phyloP scores from a whole-genome alignment of 2,888 invertebrate species.

The Cecidostiba fungosa region DNA sequence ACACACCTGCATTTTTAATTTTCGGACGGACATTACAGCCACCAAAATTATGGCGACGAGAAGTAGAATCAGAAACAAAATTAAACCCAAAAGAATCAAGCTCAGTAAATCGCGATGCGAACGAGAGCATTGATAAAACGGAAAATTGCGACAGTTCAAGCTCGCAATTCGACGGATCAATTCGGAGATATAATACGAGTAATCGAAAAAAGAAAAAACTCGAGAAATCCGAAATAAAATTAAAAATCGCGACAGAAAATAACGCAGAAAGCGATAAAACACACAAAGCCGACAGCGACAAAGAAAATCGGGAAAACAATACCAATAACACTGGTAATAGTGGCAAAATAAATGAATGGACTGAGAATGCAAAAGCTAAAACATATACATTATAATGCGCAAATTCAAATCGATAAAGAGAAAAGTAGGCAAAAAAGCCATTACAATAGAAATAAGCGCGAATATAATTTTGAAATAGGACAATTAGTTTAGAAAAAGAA shows the following conservation, averaged over 20 bases:
- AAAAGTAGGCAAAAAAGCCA: background rate
- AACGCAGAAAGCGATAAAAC: background rate
- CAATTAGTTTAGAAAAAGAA: background rate
- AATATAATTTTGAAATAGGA: background rate
- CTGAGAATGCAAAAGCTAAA: constrained; percentile 3
- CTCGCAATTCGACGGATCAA: background rate
- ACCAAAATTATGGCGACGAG: background rate
- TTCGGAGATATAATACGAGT: background rate
- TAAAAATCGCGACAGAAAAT: background rate
- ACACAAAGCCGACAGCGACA: background rate
- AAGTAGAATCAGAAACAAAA: background rate
- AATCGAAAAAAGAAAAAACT: background rate
- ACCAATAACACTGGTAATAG: background rate
- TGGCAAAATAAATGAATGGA: constrained; percentile 27
- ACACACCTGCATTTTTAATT: constrained; percentile 51
- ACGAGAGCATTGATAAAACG: background rate
- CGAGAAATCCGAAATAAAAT: background rate
- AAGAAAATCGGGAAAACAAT: background rate
- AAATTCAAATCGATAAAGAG: background rate
- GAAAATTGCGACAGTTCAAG: too few relatives aligned
- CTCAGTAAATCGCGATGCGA: background rate
- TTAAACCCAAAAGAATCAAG: too few relatives aligned
- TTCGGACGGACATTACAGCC: constrained; percentile 40
- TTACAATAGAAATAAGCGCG: background rate
- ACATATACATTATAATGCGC: background rate